phyloP scores from a whole-genome alignment of 1,140 invertebrate species.

The Calliphora vicina region DNA sequence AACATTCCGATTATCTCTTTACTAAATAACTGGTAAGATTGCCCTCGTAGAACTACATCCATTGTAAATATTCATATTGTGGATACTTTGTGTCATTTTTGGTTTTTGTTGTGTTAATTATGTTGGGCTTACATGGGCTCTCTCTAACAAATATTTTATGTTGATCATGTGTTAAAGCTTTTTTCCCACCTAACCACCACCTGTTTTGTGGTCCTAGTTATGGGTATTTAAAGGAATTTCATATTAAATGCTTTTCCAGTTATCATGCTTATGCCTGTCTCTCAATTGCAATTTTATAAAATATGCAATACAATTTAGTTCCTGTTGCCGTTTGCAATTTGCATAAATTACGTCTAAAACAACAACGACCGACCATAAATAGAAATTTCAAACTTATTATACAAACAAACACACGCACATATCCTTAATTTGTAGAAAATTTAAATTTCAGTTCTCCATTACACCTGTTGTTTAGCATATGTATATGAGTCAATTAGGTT shows the following conservation, averaged over 20 bases:
- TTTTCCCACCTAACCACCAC: not conserved
- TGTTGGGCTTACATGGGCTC: not conserved
- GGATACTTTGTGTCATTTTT: not conserved
- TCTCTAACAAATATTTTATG: not conserved
- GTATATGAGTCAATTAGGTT: not conserved
- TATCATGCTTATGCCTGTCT: not conserved
- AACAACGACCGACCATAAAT: not conserved
- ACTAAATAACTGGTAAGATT: too few relatives aligned
- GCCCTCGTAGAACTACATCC: not conserved
- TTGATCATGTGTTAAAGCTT: not conserved
- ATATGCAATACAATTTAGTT: not conserved
- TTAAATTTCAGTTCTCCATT: not conserved
- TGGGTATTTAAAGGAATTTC: not conserved
- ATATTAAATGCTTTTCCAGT: not conserved
- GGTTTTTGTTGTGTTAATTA: conserved; percentile 5
- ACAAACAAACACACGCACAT: too few relatives aligned
- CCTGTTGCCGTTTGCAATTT: not conserved
- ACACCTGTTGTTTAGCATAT: not conserved
- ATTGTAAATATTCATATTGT: not conserved
- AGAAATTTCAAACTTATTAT: not conserved
- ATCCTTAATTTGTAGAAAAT: too few relatives aligned
- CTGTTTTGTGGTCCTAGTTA: not conserved
- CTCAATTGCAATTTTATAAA: not conserved
- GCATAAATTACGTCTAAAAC: not conserved
- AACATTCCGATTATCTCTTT: too few relatives aligned